Evolutionary conservation across 1,140 invertebrate genomes (phyloP), one percentile per base, ranked within the genome.

Genomic region (Cecropterus lyciades): DNA sequence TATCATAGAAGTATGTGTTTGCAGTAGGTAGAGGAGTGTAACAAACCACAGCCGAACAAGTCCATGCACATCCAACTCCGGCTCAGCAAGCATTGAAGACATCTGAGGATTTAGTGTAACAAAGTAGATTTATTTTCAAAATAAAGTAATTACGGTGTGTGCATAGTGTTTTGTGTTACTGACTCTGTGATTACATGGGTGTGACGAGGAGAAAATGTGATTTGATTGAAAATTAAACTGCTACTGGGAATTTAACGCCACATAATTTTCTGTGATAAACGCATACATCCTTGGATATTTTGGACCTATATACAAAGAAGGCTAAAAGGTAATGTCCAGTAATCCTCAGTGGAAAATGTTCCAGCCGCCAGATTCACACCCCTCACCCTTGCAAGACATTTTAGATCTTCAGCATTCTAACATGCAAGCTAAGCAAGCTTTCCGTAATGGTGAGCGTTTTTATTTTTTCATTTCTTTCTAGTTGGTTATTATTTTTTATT

Each of bases 271-370:
- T 89, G 87, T 91, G 89, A 91, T 91, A 91, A 86, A 87, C 82
- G 83, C 79, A 80, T 77, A 82, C 69, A 79, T 83, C 40, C 37
- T 45, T 77, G 82, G 83, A 80, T 72, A 79, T 88, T 89, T 89
- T 89, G 69, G 76, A 89, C 80, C 67, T 77, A 86, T 89, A 87
- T 85, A 87, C 80, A 87, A 79, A 67, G 77, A 60, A 81, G 62
- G 80, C 56, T 60, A 66, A 77, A 68, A 80, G 85, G 92, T 82
- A 92, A 96, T 96, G 96, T 96, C 95, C 87, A 96, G 94, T 92
- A 96, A 96, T 96, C 96, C 96, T 96, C 96, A 97, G 96, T 97
- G 96, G 96, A 97, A 96, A 94, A 95, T 94, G 88, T 97, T 97
- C 95, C 96, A 97, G 95, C 96, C 96, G 95, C 96, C 96, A 94